Base-by-base conservation (phyloP, 2,797 vertebrate species). In the Aeoliscus strigatus region DNA sequence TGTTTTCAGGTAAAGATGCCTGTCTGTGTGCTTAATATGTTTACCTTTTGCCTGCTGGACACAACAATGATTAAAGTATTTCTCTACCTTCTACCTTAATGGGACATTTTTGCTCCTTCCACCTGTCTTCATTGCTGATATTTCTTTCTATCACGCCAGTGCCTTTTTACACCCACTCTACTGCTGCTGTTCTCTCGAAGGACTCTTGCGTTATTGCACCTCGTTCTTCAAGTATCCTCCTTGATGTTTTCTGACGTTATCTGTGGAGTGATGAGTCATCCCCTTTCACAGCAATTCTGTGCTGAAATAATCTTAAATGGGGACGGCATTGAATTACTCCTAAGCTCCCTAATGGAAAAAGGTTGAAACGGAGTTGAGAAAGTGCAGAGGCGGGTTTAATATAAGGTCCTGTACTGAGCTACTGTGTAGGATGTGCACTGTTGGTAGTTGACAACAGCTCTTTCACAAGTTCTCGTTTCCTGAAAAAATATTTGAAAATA, bases 211-310 rank as follows among this genome's bases (percentile, higher is more conserved):
- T 80, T 75, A 77, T 8, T 4, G 48, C 51, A 36, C 39, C 52
- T 58, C 17, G 38, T 65, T 67, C 54, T 53, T 58, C 25, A 60
- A 23, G 52, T 51, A 5, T 62, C 47, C 51, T 64, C 54, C 2
- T 30, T 39, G 42, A 60, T 66, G 51, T n/a, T 66, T 70, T 81
- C 68, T 68, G 68, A 68, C 21, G 14, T 39, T 41, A 51, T 74
- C 53, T 65, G 52, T 47, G 46, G 39, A 15, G n/a, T n/a, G n/a
- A 11, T 79, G 74, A 78, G 27, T 81, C 70, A 79, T 69, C 51
- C 21, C 30, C 30, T 61, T 65, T 70, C 29, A 18, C 41, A 37
- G 61, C 58, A n/a, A 54, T 68, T 66, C 62, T 21, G 26, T 58
- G 52, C 48, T 56, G 51, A 70, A 80, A 73, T 77, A 62, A 60